A percentile compares a stretch with the other conserved stretches of the same genome.
Conservation (phyloP, 2,888 invertebrate genomes). For the Enchytraeus crypticus region DNA sequence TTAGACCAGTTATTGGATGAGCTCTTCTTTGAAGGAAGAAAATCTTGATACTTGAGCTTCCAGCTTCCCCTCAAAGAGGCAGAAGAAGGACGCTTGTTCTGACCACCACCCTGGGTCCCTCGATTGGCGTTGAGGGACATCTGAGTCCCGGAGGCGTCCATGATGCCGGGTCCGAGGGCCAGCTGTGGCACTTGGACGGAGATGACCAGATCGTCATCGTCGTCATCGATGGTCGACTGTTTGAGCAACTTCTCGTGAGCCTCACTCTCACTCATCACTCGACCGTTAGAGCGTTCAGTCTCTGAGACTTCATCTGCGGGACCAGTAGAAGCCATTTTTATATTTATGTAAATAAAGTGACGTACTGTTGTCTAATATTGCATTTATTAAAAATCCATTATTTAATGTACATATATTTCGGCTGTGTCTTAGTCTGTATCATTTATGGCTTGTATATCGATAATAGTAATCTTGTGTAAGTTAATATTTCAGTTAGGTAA, state of each 20-base stretch:
- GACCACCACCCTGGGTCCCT: background rate
- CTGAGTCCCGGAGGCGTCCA: slow-evolving; percentile 1
- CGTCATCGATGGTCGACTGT: background rate
- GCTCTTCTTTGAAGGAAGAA: slow-evolving; percentile 6
- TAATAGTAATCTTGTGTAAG: too few species aligned
- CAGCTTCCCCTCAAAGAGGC: slow-evolving; percentile 5
- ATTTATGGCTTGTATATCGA: too few species aligned
- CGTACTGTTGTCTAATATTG: too few species aligned
- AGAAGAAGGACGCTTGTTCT: background rate
- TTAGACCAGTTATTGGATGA: background rate
- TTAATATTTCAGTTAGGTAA: too few species aligned
- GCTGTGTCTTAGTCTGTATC: too few species aligned
- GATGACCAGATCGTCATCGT: background rate
- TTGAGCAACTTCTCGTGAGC: background rate
- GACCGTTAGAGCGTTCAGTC: slow-evolving; percentile 1
- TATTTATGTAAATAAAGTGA: too few species aligned
- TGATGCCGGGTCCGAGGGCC: background rate
- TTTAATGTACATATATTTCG: too few species aligned
- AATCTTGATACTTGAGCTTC: slow-evolving; percentile 18
- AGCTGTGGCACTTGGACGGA: slow-evolving; percentile 5
- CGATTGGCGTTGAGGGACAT: background rate
- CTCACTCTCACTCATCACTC: background rate
- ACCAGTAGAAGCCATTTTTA: too few species aligned
- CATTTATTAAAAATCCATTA: too few species aligned
- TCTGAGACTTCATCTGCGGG: background rate